Percentiles rank a stretch among this genome's conserved stretches.
phyloP scores from a whole-genome alignment of 2,888 invertebrate species.

The Imbricaverruca yamaguchii region DNA sequence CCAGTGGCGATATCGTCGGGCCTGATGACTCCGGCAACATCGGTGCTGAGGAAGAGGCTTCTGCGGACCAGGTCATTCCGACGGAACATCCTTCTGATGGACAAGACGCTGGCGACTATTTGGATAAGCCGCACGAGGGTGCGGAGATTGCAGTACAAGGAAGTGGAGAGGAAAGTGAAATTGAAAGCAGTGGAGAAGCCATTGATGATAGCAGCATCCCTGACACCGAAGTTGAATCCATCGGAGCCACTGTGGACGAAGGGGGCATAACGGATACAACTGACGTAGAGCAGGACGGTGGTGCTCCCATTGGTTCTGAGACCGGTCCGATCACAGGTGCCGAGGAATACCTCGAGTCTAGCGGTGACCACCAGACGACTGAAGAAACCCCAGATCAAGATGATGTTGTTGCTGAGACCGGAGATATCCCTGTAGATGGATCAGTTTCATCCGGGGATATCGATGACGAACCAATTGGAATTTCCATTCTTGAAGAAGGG shows the following conservation, averaged over 20 bases:
- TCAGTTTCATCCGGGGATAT: background rate
- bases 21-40: background rate
- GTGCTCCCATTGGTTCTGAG: background rate
- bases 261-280: background rate
- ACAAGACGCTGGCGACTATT: too few relatives aligned
- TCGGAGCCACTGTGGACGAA: background rate
- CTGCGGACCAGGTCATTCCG: background rate
- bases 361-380: background rate
- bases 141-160: background rate
- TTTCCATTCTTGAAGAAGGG: background rate
- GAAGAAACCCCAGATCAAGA: constrained; percentile 25
- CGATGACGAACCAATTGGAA: background rate
- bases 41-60: background rate
- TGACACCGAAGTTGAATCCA: background rate
- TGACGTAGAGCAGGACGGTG: background rate
- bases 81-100: too few relatives aligned
- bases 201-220: background rate
- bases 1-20: background rate
- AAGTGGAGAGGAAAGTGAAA: background rate
- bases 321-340: background rate
- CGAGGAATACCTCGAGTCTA: background rate
- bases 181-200: background rate
- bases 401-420: constrained; percentile 22
- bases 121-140: too few relatives aligned
- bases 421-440: constrained; percentile 25